Base-by-base conservation (phyloP, 1,140 invertebrate genomes). In the Ceratitis capitata region DNA sequence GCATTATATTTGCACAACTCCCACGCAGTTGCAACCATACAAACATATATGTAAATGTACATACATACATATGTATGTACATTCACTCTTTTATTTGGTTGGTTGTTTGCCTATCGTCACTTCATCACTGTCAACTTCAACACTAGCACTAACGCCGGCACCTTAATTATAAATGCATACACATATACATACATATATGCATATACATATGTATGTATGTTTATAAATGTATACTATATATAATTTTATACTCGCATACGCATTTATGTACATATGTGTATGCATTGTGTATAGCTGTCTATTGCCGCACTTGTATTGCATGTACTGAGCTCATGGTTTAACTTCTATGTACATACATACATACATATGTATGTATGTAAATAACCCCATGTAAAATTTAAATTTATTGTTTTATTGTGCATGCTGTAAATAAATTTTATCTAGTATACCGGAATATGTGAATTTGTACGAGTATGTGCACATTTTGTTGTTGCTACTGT, bases 111-210 rank as follows among this genome's bases (percentile, higher is more conserved):
- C 39, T 45, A 26, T 78, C 69, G 39, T 78, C 69, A 78, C 69
- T 78, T 78, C 39, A 78, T 78, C 69, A 78, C 69, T 78, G 69
- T 78, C 69, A 78, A 32, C 61, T 69, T 69, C 61, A 69, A 69
- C 61, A 69, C 61, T 2, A 69, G 32, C 61, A 69, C 32, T 32
- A 12, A 39, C 14, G 23, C 35, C 64, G 16, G 35, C 64, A 42
- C 69, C 39, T 42, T 78, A 78, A 45, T 45, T 78, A 78, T 78
- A 78, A 23, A 74, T 19, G 39, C 32, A 35, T 4, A 39, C 58
- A 35, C 3, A 35, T 64, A 12, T 32, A 35, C 14, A 32, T n/a
- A 39, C 19, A 29, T 61, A 7, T 2, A 14, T 4, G 26, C 6
- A 26, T 29, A 74, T 74, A 12, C 35, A n/a, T 74, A 35, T 74